These are phyloP conservation scores for Magallana angulata DNA, from an alignment of 1,140 invertebrate species.

Conservation along the genomic window DNA sequence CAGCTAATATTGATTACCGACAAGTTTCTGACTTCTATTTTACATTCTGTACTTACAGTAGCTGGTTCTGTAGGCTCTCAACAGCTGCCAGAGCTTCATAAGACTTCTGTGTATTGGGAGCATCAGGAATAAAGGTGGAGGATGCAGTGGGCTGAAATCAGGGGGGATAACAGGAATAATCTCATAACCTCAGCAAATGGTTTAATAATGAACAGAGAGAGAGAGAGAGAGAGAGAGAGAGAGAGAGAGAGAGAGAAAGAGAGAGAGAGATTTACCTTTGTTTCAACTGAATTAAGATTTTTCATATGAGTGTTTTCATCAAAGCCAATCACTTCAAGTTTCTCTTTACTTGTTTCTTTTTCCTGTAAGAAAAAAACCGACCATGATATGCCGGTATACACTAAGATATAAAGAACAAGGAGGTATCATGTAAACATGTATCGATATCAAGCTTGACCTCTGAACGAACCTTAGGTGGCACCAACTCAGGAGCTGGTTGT, in stretches of 20 bases:
- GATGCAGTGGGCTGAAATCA: not conserved
- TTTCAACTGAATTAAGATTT: slow-evolving; percentile 57
- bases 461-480: not conserved
- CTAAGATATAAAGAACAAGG: not conserved
- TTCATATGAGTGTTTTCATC: slow-evolving; percentile 75
- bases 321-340: slow-evolving; percentile 72
- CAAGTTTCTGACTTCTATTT: no score
- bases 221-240: not conserved
- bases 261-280: slow-evolving; percentile 46
- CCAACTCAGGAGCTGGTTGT: not conserved
- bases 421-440: not conserved
- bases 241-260: slow-evolving; percentile 28
- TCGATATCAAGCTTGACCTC: not conserved
- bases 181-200: not conserved
- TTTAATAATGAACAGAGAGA: not conserved
- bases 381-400: not conserved
- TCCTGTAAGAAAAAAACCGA: not conserved
- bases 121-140: slow-evolving; percentile 48
- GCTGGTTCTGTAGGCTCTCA: slow-evolving; percentile 70
- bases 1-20: no score
- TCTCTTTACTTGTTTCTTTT: slow-evolving; percentile 49
- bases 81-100: slow-evolving; percentile 75
- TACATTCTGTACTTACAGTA: slow-evolving; percentile 67
- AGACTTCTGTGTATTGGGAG: slow-evolving; percentile 73
- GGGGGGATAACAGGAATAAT: not conserved